Conservation (phyloP, 2,113 vertebrate genomes). For the Dicrurus megarhynchus region DNA sequence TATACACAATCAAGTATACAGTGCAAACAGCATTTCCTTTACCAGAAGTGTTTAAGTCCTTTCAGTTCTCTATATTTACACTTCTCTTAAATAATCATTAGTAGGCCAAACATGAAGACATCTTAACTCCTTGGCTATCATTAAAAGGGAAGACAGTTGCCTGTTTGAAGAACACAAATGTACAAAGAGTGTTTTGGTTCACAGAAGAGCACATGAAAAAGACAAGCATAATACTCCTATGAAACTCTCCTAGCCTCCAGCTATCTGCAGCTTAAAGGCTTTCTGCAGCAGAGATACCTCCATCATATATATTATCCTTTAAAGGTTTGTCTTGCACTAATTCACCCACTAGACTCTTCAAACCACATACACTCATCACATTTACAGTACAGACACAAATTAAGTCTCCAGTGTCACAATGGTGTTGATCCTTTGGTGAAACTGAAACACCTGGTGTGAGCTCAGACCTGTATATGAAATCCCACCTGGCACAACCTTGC, state of each 20-base stretch:
- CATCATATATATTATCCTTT: neutral
- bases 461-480: neutral
- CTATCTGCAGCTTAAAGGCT: neutral
- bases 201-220: neutral
- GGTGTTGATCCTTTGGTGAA: neutral
- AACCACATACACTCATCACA: neutral
- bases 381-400: neutral
- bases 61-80: neutral
- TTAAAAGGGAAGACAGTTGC: neutral
- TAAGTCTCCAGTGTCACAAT: neutral
- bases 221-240: neutral
- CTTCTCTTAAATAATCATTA: neutral
- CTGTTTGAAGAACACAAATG: neutral
- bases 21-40: constrained; percentile 56
- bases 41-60: constrained; percentile 29
- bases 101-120: neutral
- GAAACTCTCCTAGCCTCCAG: neutral
- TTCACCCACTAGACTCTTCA: neutral
- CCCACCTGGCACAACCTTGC: neutral
- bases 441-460: neutral
- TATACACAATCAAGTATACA: constrained; percentile 52
- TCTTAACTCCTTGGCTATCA: neutral
- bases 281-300: neutral
- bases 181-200: neutral
- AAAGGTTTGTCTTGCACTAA: neutral